These are phyloP conservation scores for Drosophila tripunctata DNA, from an alignment of 2,888 invertebrate species.

Conservation along the genomic window DNA sequence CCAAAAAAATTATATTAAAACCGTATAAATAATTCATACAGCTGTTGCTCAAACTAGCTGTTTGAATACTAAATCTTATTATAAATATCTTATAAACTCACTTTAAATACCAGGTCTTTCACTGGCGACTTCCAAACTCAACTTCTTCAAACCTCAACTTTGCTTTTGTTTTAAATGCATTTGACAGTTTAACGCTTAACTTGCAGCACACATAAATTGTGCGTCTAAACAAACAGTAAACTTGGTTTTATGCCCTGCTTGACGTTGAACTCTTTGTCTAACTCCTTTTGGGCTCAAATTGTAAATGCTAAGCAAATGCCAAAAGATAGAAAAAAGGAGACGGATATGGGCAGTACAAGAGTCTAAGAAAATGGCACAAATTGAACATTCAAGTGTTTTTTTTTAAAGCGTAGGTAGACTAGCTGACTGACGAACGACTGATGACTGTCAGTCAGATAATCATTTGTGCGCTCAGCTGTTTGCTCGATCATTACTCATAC, in stretches of 20 bases:
- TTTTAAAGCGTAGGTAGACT: conserved; percentile 50
- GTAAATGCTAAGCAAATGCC: neutral
- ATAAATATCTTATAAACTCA: too few species aligned
- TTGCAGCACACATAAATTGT: conserved; percentile 28
- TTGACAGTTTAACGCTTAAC: conserved; percentile 57
- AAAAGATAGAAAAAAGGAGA: conserved; percentile 6
- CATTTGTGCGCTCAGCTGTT: conserved; percentile 57
- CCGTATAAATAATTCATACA: too few species aligned
- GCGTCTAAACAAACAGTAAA: conserved; percentile 21
- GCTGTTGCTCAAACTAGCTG: too few species aligned
- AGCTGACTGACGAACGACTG: conserved; percentile 2
- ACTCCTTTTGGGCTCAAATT: conserved; percentile 3
- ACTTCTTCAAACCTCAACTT: too few species aligned
- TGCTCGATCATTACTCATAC: conserved; percentile 67
- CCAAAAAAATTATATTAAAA: too few species aligned
- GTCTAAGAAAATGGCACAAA: neutral
- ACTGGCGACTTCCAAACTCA: too few species aligned
- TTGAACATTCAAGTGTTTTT: too few species aligned
- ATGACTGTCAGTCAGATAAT: conserved; percentile 38
- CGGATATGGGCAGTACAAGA: conserved; percentile 1
- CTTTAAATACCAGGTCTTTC: too few species aligned
- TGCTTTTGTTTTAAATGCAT: conserved; percentile 35
- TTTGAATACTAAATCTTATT: too few species aligned
- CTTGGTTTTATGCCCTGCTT: conserved; percentile 20
- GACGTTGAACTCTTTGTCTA: conserved; percentile 21